Base-by-base conservation (phyloP, 2,888 invertebrate species). In the Craniophora ligustri region DNA sequence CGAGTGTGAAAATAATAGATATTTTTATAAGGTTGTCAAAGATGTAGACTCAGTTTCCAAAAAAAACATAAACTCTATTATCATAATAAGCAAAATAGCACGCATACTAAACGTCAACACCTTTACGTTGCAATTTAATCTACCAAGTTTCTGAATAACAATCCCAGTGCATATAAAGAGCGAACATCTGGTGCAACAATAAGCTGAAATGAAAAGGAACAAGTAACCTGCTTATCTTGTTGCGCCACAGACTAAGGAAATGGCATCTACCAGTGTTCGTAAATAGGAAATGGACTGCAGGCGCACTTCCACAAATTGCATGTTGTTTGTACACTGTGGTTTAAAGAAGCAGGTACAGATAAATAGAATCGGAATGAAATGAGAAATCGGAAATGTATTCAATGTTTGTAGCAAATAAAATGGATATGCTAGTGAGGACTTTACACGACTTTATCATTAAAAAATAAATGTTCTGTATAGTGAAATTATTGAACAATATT, bases 251-350 rank as follows among this genome's bases (percentile, higher is more conserved):
- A 34, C 57, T 53, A 53, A 66, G 66, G 66, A 67, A 66, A 66
- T 66, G 13, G 47, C 50, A 51, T 55, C 45, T 41, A 51, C 18
- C 36, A 62, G 45, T 34, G 49, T 57, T 49, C 48, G 51, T 57
- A 67, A 62, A 67, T 49, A 62, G 67, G 57, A 66, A 66, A 66
- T 67, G 46, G 50, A 46, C 51, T 30, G 35, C 63, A 65, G 60
- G 44, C 51, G 57, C 34, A 57, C 51, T 62, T 67, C 15, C 51
- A 62, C 45, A 66, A 67, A 66, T 62, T 67, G 50, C 40, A 44
- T 34, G 18, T 38, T 61, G 62, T 61, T 55, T 45, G 26, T 60
- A 42, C 21, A 2, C 36, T 60, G 65, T 47, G 51, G 42, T 7
- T 58, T 39, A 30, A 39, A 58, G 32, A 8, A n/a, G n/a, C n/a